These are phyloP conservation scores for Syrmaticus mikado DNA, from an alignment of 2,113 vertebrate genomes.

Conservation along the genomic window DNA sequence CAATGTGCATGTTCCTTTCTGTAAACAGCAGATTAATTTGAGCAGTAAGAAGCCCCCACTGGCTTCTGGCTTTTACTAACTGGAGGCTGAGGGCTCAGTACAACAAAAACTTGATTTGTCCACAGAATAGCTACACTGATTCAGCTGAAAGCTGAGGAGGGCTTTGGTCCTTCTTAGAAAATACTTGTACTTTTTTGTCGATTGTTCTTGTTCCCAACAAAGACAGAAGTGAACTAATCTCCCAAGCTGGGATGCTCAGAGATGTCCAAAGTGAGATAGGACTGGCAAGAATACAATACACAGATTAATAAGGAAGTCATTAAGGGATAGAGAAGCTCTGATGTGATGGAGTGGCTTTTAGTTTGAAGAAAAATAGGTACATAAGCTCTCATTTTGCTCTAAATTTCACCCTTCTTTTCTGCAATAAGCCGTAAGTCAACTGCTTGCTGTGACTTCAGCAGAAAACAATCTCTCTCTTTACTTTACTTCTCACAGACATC, in stretches of 20 bases:
- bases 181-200: background rate
- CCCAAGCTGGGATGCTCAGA: background rate
- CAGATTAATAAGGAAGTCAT: background rate
- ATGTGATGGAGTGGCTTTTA: background rate
- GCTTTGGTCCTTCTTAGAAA: background rate
- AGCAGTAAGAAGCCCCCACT: background rate
- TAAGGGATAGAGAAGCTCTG: background rate
- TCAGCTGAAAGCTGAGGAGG: background rate
- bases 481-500: background rate
- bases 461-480: background rate
- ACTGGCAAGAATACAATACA: background rate
- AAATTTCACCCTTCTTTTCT: background rate
- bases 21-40: background rate
- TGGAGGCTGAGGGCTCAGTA: background rate
- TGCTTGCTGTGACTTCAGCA: constrained; percentile 13
- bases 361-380: background rate
- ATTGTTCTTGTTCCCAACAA: background rate
- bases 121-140: background rate
- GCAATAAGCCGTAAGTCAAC: background rate
- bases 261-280: background rate
- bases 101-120: background rate
- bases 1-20: accelerated
- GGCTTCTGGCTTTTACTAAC: background rate
- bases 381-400: background rate
- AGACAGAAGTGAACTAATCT: background rate